Conservation (phyloP, 2,888 invertebrate species). For the Brachycybe producta region DNA sequence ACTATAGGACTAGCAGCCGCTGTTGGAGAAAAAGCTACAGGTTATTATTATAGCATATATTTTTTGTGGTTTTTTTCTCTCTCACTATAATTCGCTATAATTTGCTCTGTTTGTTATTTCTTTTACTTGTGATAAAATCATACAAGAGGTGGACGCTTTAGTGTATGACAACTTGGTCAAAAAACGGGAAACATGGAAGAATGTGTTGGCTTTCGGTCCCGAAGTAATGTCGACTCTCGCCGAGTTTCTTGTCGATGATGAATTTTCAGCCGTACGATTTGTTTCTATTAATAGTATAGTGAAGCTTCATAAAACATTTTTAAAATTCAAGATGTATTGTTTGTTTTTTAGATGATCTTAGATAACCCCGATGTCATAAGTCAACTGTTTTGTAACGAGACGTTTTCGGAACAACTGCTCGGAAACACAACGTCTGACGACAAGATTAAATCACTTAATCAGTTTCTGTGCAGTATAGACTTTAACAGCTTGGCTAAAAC, state of each 20-base stretch:
- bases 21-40: background rate
- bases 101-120: background rate
- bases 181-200: background rate
- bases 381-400: background rate
- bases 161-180: background rate
- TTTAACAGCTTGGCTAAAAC: background rate
- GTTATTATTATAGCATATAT: conserved; percentile 3
- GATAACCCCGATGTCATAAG: background rate
- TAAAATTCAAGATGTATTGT: background rate
- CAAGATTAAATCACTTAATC: background rate
- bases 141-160: conserved; percentile 6
- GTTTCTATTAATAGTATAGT: background rate
- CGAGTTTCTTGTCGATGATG: background rate
- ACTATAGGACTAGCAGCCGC: background rate
- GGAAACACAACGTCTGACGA: background rate
- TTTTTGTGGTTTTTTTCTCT: too few species aligned
- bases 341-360: conserved; percentile 4
- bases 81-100: background rate
- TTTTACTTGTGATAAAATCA: background rate
- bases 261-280: background rate
- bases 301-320: background rate
- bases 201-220: conserved; percentile 9
- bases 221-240: conserved; percentile 1
- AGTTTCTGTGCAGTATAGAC: conserved; percentile 1
- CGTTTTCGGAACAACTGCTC: background rate